Evolutionary conservation across 2,797 vertebrate species (phyloP).

Genomic region (Pangasius krempfi): DNA sequence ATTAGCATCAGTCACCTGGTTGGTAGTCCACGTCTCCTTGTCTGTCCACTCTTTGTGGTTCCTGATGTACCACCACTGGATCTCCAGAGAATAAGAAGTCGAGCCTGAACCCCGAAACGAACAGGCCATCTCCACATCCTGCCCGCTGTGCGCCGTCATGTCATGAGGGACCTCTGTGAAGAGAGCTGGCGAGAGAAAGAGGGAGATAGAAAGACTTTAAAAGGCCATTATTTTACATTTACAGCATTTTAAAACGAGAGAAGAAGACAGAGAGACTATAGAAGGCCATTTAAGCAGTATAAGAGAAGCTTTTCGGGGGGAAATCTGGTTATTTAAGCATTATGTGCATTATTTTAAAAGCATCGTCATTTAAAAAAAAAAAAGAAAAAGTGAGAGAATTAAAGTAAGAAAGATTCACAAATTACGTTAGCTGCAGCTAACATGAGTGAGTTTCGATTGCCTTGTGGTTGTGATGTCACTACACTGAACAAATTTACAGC

Average conservation of each 20-base stretch:
- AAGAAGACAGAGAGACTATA: background rate
- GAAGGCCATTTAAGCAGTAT: background rate
- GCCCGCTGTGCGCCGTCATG: slow-evolving; percentile 83
- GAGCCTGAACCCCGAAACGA: slow-evolving; percentile 91
- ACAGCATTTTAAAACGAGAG: too few species aligned
- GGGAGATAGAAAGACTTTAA: slow-evolving; percentile 10
- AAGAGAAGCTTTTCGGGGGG: background rate
- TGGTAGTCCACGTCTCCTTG: slow-evolving; percentile 80
- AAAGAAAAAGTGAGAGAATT: background rate
- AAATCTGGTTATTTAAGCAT: slow-evolving; percentile 4
- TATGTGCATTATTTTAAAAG: slow-evolving; percentile 3
- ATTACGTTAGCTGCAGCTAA: background rate
- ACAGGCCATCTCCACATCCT: slow-evolving; percentile 97
- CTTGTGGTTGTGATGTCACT: background rate
- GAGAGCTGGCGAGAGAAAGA: slow-evolving; percentile 74
- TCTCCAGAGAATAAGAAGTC: slow-evolving; percentile 92
- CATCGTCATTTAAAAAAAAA: background rate
- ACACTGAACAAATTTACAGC: background rate
- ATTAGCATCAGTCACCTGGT: slow-evolving; percentile 75
- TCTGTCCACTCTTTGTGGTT: slow-evolving; percentile 83
- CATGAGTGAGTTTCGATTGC: background rate
- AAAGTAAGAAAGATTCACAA: background rate
- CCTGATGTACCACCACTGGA: slow-evolving; percentile 98
- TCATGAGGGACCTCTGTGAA: slow-evolving; percentile 94
- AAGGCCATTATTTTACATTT: slow-evolving; percentile 12